These are phyloP conservation scores for Spatula clypeata DNA, from an alignment of 2,797 vertebrate genomes.

Conservation along the genomic window DNA sequence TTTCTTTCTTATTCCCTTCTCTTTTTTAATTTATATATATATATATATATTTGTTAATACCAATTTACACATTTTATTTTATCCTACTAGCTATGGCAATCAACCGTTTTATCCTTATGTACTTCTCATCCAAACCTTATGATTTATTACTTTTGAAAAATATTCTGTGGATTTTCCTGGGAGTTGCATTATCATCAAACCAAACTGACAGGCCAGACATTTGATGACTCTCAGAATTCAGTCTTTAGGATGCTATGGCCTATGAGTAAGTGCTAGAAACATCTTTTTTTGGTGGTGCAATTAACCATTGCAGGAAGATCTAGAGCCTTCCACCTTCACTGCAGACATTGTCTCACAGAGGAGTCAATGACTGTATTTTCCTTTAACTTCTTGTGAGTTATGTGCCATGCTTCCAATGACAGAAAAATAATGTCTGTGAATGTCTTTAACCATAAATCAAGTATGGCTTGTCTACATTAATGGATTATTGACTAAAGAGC, in stretches of 20 bases:
- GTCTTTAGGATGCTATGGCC: not conserved
- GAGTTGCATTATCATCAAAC: not conserved
- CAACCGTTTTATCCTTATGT: not conserved
- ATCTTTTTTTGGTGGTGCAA: fast-evolving
- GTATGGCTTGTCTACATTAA: constrained; percentile 12
- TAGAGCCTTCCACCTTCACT: not conserved
- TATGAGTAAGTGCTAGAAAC: not conserved
- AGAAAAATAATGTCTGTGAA: not conserved
- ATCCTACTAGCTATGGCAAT: not conserved
- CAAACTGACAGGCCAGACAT: not conserved
- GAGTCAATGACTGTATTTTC: not conserved
- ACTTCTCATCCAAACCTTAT: not conserved
- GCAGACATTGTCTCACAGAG: constrained; percentile 15
- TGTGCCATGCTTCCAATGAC: not conserved
- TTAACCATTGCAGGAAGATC: not conserved
- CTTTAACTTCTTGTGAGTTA: constrained; percentile 12
- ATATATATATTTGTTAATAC: not conserved
- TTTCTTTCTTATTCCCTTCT: too few species aligned
- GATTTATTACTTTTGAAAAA: constrained; percentile 16
- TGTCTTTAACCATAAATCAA: constrained; percentile 16
- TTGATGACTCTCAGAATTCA: not conserved
- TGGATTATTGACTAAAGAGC: constrained; percentile 46
- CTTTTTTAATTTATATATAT: not conserved
- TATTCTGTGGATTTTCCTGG: not conserved
- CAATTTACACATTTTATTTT: not conserved